Evolutionary conservation across 1,140 invertebrate species (phyloP).

Genomic region (Hermetia illucens): DNA sequence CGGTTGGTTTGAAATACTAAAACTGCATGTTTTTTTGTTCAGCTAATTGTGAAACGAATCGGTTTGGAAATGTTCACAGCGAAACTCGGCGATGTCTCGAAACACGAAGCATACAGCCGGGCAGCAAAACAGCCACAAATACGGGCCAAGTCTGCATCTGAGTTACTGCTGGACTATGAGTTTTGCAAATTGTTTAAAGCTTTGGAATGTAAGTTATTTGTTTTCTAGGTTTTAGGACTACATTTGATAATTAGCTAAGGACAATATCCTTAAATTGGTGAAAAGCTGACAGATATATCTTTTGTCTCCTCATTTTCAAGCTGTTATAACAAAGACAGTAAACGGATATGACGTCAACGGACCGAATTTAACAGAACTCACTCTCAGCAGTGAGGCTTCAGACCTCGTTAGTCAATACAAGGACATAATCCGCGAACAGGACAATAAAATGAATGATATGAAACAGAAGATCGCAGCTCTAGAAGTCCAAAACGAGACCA

Average conservation of each 20-base stretch:
- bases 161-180: constrained; percentile 87
- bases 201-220: constrained; percentile 45
- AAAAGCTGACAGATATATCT: neutral
- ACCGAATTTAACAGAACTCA: constrained; percentile 36
- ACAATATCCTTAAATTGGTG: neutral
- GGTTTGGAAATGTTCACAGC: constrained; percentile 81
- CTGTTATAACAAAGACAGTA: constrained; percentile 21
- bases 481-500: constrained; percentile 35
- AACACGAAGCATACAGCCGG: constrained; percentile 80
- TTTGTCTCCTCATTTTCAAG: constrained; percentile 6
- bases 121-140: constrained; percentile 89
- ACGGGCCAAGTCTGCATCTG: constrained; percentile 52
- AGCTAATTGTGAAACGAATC: constrained; percentile 77
- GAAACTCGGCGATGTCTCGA: constrained; percentile 71
- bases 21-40: constrained; percentile 29
- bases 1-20: neutral
- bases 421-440: constrained; percentile 77
- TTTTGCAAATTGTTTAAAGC: constrained; percentile 82
- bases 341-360: constrained; percentile 25
- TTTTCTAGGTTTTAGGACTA: neutral
- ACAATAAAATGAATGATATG: constrained; percentile 52
- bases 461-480: constrained; percentile 38
- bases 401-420: constrained; percentile 67
- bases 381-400: constrained; percentile 36
- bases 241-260: neutral